These are phyloP conservation scores for Lapara coniferarum DNA, from an alignment of 2,888 invertebrate species.

Conservation along the genomic window DNA sequence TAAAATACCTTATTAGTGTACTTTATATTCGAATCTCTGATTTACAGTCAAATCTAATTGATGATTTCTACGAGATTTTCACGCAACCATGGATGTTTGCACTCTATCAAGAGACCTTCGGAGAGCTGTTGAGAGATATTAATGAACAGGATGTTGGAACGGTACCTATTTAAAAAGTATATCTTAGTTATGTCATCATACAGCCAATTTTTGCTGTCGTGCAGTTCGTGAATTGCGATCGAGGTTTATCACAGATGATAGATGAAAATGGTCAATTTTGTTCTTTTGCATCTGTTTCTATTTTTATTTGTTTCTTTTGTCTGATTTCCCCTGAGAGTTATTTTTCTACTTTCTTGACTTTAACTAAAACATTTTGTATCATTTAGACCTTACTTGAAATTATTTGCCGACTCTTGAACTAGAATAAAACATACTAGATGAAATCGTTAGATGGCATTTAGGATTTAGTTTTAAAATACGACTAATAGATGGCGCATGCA, in stretches of 20 bases:
- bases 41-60: slow-evolving; percentile 80
- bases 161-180: slow-evolving; percentile 42
- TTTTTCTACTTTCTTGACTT: too few species aligned
- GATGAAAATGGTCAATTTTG: too few species aligned
- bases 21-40: not conserved
- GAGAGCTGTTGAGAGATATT: slow-evolving; percentile 64
- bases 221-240: too few species aligned
- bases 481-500: not conserved
- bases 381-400: too few species aligned
- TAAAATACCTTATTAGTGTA: too few species aligned
- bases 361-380: too few species aligned
- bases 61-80: slow-evolving; percentile 87
- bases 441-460: not conserved
- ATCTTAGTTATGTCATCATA: too few species aligned
- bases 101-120: slow-evolving; percentile 85
- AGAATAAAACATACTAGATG: not conserved
- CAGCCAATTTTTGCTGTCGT: too few species aligned
- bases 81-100: slow-evolving; percentile 86
- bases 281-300: too few species aligned
- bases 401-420: not conserved
- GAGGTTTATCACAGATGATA: too few species aligned
- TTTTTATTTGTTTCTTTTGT: not conserved
- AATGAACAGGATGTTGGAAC: slow-evolving; percentile 61
- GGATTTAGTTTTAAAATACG: not conserved
- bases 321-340: not conserved